phyloP scores from a whole-genome alignment of 2,888 invertebrate species.

The Drosophila recens region DNA sequence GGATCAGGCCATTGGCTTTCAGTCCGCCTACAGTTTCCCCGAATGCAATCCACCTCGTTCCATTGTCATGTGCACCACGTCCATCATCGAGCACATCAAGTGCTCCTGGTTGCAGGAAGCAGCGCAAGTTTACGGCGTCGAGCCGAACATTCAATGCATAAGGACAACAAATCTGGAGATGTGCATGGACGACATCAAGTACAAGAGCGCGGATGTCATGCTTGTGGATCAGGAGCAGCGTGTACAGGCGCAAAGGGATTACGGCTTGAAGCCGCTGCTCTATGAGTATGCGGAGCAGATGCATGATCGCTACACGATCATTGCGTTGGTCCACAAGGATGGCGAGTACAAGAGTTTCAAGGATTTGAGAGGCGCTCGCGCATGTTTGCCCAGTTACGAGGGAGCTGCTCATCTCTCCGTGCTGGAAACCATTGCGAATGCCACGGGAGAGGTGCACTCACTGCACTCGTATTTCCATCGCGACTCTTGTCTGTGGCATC shows the following conservation, averaged over 20 bases:
- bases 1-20: slow-evolving; percentile 87
- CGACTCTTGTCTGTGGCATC: slow-evolving; percentile 88
- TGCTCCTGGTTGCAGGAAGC: slow-evolving; percentile 92
- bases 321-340: slow-evolving; percentile 89
- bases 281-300: slow-evolving; percentile 82
- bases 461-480: slow-evolving; percentile 87
- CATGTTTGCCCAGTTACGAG: slow-evolving; percentile 93
- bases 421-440: slow-evolving; percentile 85
- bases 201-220: slow-evolving; percentile 90
- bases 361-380: slow-evolving; percentile 90
- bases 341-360: slow-evolving; percentile 87
- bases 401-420: slow-evolving; percentile 90
- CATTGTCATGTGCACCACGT: slow-evolving; percentile 89
- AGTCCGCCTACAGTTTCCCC: slow-evolving; percentile 89
- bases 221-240: slow-evolving; percentile 90
- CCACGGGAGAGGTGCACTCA: slow-evolving; percentile 79
- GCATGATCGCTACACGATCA: slow-evolving; percentile 86
- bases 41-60: slow-evolving; percentile 90
- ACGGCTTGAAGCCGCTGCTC: slow-evolving; percentile 78
- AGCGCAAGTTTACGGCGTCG: slow-evolving; percentile 90
- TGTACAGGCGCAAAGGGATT: slow-evolving; percentile 88
- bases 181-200: slow-evolving; percentile 89
- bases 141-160: slow-evolving; percentile 92
- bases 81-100: slow-evolving; percentile 90
- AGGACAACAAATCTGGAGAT: slow-evolving; percentile 87